A percentile compares a stretch with the other conserved stretches of the same genome.
Evolutionary conservation across 2,113 vertebrate species (phyloP).

Genomic region (Hemiprocne comata): DNA sequence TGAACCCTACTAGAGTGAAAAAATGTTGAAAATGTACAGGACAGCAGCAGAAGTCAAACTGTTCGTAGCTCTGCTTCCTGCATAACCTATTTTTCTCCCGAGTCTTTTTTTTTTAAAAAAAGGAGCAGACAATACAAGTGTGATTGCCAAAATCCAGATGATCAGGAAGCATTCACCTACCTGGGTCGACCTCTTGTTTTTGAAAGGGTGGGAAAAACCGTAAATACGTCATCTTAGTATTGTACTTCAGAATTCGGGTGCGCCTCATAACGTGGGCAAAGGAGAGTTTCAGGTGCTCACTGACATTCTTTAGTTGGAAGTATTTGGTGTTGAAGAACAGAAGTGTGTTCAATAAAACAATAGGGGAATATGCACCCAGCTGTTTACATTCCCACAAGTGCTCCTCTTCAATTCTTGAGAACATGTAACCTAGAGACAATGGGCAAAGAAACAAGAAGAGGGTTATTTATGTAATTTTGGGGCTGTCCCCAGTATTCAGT

Average conservation of each 20-base stretch:
- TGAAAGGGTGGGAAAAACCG: constrained; percentile 91
- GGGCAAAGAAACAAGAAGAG: not conserved
- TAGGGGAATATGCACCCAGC: constrained; percentile 95
- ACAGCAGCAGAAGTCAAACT: not conserved
- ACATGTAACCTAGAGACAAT: constrained; percentile 83
- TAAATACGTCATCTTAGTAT: constrained; percentile 90
- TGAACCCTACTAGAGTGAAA: not conserved
- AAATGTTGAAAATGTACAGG: not conserved
- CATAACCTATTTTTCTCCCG: not conserved
- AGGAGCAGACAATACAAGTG: not conserved
- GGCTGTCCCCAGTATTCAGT: not conserved
- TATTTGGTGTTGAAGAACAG: constrained; percentile 98
- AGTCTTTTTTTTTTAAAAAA: not conserved
- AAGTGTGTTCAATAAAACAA: constrained; percentile 95
- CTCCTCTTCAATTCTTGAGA: constrained; percentile 94
- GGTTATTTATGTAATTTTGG: not conserved
- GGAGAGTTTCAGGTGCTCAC: constrained; percentile 92
- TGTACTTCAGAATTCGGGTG: constrained; percentile 84
- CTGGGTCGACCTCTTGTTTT: constrained; percentile 80
- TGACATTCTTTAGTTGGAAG: constrained; percentile 90
- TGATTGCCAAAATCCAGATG: not conserved
- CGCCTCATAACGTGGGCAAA: constrained; percentile 94
- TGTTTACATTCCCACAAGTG: constrained; percentile 98
- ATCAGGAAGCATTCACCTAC: constrained; percentile 44
- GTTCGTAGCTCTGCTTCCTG: not conserved